A percentile compares a stretch with the other conserved stretches of the same genome.
Conservation (phyloP, 2,113 vertebrate genomes). For the Typhlomys cinereus region DNA sequence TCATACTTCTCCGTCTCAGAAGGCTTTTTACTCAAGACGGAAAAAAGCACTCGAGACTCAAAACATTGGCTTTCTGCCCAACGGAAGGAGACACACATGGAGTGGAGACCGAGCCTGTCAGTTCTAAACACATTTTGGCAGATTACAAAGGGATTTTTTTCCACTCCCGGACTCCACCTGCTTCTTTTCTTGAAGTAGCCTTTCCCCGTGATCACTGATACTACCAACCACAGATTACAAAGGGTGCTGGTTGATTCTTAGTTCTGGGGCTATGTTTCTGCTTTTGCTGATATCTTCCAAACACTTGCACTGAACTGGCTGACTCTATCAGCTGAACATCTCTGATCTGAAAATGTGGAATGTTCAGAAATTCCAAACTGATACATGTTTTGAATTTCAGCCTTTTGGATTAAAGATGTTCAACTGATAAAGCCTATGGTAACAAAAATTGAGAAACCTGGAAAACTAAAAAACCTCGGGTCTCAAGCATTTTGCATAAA, state of each 20-base stretch:
- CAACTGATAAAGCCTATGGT: not conserved
- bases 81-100: not conserved
- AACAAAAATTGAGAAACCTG: not conserved
- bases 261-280: not conserved
- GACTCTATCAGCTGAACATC: not conserved
- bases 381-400: not conserved
- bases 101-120: not conserved
- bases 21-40: not conserved
- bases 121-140: not conserved
- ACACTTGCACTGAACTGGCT: not conserved
- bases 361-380: not conserved
- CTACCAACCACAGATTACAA: not conserved
- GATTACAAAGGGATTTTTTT: not conserved
- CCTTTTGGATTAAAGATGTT: not conserved
- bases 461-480: not conserved
- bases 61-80: not conserved
- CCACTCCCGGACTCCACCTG: accelerated
- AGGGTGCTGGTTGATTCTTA: not conserved
- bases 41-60: not conserved
- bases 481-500: not conserved
- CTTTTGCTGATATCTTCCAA: not conserved
- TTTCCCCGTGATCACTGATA: not conserved
- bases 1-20: not conserved
- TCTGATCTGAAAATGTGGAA: not conserved
- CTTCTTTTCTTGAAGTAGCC: not conserved